Evolutionary conservation across 92 coral and sea anemone genomes (phyloP).

Genomic region (Palythoa grandis): DNA sequence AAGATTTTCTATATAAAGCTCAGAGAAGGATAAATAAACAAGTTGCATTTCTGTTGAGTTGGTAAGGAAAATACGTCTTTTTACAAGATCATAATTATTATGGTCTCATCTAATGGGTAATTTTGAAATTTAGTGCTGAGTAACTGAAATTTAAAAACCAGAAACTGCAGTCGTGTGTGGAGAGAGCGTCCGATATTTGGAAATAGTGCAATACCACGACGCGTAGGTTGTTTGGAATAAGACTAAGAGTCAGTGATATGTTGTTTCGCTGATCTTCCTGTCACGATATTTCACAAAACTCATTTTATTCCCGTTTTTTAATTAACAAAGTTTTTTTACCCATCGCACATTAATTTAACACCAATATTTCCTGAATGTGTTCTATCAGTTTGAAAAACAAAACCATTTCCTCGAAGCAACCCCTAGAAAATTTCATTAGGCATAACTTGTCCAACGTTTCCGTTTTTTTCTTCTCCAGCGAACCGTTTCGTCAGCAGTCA

Average conservation of each 20-base stretch:
- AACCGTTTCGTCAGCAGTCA: slow-evolving; percentile 9
- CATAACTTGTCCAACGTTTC: neutral
- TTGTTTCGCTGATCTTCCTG: neutral
- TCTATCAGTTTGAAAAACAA: neutral
- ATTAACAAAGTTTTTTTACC: neutral
- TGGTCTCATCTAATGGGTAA: too few species aligned
- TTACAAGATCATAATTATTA: too few species aligned
- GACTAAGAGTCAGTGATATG: neutral
- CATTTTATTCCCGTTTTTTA: neutral
- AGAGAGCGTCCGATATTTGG: neutral
- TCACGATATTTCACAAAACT: slow-evolving; percentile 1
- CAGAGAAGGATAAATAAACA: neutral
- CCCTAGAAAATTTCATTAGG: slow-evolving; percentile 19
- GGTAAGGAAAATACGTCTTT: too few species aligned
- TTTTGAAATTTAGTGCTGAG: too few species aligned
- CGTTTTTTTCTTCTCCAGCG: slow-evolving; percentile 13
- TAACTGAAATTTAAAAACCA: too few species aligned
- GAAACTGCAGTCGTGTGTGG: too few species aligned
- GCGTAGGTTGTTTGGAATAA: slow-evolving; percentile 10
- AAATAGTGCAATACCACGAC: neutral
- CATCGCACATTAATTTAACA: neutral
- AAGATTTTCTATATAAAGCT: neutral
- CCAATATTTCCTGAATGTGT: neutral
- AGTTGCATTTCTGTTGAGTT: too few species aligned
- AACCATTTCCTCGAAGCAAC: neutral